A percentile compares a stretch with the other conserved stretches of the same genome.
Evolutionary conservation across 2,797 vertebrate genomes (phyloP).

Genomic region (Dromococcyx pavoninus): DNA sequence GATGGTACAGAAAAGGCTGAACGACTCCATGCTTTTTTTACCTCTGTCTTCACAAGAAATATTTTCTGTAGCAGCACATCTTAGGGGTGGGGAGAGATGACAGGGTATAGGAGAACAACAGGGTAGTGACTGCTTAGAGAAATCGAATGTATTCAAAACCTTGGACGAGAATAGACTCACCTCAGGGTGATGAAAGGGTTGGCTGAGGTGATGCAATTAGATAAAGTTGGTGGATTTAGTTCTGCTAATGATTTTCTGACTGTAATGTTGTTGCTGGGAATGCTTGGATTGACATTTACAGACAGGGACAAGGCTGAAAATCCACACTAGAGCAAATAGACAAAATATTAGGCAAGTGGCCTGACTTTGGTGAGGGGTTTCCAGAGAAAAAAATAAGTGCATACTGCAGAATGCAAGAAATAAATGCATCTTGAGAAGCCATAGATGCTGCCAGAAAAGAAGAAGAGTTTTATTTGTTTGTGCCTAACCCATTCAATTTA

Average conservation of each 20-base stretch:
- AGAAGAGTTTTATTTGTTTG: background rate
- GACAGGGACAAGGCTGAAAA: background rate
- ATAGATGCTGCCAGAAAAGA: background rate
- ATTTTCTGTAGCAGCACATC: background rate
- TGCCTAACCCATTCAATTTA: background rate
- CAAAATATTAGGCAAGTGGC: background rate
- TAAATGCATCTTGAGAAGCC: background rate
- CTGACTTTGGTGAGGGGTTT: background rate
- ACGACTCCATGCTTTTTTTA: background rate
- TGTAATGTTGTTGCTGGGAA: background rate
- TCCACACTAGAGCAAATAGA: background rate
- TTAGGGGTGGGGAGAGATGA: background rate
- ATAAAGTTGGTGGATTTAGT: background rate
- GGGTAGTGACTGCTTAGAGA: background rate
- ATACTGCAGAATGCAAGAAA: background rate
- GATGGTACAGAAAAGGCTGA: conserved; percentile 30
- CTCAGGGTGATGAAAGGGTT: background rate
- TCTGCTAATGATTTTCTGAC: conserved; percentile 3
- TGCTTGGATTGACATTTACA: background rate
- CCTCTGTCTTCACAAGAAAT: background rate
- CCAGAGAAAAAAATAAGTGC: background rate
- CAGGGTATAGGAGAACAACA: background rate
- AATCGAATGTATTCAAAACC: background rate
- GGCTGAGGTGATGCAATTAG: background rate
- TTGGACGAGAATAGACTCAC: background rate